Percentiles rank a stretch among this genome's conserved stretches.
Evolutionary conservation across 2,113 vertebrate species (phyloP).

Genomic region (Chlamydotis undulata): DNA sequence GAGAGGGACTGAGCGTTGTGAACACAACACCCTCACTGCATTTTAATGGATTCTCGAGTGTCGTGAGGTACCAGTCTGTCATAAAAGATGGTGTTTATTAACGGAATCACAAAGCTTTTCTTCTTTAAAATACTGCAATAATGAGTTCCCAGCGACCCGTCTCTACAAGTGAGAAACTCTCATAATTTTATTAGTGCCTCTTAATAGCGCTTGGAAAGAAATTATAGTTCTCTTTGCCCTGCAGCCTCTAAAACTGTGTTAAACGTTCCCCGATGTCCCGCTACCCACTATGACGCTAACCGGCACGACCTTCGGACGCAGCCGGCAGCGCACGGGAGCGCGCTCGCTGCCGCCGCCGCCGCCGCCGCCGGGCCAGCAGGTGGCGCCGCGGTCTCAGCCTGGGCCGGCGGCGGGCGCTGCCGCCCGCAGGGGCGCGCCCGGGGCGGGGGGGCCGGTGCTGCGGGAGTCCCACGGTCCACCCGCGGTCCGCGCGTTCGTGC

Average conservation of each 20-base stretch:
- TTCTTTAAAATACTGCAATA: background rate
- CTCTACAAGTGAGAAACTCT: background rate
- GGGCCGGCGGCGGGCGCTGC: background rate
- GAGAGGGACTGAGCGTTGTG: background rate
- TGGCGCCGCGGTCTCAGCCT: background rate
- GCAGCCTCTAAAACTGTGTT: background rate
- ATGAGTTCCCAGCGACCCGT: background rate
- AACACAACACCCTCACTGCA: background rate
- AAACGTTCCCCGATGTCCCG: rapidly evolving
- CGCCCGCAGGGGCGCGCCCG: background rate
- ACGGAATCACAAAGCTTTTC: rapidly evolving
- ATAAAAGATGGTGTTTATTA: background rate
- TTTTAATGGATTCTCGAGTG: background rate
- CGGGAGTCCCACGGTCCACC: background rate
- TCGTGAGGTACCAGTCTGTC: rapidly evolving
- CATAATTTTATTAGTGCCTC: background rate
- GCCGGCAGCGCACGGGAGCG: background rate
- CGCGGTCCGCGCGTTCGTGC: background rate
- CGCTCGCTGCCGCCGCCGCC: background rate
- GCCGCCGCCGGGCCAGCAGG: background rate
- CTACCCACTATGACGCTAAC: rapidly evolving
- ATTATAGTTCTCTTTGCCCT: background rate
- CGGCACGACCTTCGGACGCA: rapidly evolving
- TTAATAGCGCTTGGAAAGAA: background rate
- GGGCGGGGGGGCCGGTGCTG: background rate